Evolutionary conservation across 1,140 invertebrate species (phyloP).

Genomic region (Drosophila pallidifrons): DNA sequence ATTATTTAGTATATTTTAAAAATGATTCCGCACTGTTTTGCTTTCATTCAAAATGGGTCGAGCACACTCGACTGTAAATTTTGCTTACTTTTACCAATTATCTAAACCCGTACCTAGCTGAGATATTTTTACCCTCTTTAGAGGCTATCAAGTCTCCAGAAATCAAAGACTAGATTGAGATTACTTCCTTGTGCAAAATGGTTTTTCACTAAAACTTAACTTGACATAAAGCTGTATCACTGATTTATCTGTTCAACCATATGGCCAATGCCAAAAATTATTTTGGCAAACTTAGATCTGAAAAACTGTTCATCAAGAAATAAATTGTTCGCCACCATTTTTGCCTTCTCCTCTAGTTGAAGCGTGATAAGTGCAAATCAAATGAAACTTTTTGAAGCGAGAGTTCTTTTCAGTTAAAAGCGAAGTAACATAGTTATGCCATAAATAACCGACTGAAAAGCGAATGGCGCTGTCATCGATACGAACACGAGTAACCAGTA

Average conservation of each 20-base stretch:
- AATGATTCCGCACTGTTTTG: too few relatives aligned
- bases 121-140: too few relatives aligned
- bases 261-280: constrained; percentile 30
- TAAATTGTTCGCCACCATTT: constrained; percentile 21
- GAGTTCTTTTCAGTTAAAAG: not conserved
- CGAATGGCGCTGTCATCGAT: constrained; percentile 28
- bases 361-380: constrained; percentile 20
- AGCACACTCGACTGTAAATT: too few relatives aligned
- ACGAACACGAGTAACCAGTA: constrained; percentile 13
- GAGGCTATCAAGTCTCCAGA: too few relatives aligned
- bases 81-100: too few relatives aligned
- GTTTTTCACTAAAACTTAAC: not conserved
- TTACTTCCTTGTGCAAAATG: too few relatives aligned
- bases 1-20: too few relatives aligned
- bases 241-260: not conserved
- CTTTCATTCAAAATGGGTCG: too few relatives aligned
- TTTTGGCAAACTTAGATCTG: constrained; percentile 36
- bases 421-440: not conserved
- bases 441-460: constrained; percentile 18
- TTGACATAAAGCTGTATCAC: constrained; percentile 25
- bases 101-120: too few relatives aligned
- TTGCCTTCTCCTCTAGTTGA: not conserved
- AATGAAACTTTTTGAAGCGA: constrained; percentile 25
- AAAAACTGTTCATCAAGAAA: not conserved
- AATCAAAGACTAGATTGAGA: too few relatives aligned